Conservation (phyloP, 2,888 invertebrate species). For the Scaeva pyrastri region DNA sequence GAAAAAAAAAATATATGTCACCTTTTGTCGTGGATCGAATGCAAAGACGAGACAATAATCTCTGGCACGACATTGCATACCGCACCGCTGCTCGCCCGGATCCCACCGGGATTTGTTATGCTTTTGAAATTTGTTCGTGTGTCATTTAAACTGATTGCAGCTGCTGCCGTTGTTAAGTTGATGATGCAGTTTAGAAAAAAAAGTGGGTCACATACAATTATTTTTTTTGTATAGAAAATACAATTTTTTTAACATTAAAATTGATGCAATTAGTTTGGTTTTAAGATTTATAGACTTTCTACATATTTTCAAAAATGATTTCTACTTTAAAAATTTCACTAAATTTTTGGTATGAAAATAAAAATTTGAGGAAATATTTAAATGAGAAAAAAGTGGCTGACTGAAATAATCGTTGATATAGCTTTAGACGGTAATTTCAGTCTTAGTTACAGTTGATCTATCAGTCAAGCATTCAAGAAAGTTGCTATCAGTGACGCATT, state of each 20-base stretch:
- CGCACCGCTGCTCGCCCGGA: background rate
- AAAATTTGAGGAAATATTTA: too few species aligned
- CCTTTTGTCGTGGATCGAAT: slow-evolving; percentile 53
- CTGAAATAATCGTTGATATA: too few species aligned
- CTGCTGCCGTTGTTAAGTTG: slow-evolving; percentile 14
- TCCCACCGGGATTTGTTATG: slow-evolving; percentile 33
- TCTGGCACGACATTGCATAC: slow-evolving; percentile 44
- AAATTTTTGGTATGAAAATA: too few species aligned
- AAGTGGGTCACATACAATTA: slow-evolving; percentile 32
- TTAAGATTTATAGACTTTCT: background rate
- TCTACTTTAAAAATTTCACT: too few species aligned
- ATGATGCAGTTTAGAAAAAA: slow-evolving; percentile 15
- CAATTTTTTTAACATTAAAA: background rate
- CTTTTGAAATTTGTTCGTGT: slow-evolving; percentile 34
- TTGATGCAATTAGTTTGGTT: background rate
- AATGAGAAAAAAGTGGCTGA: too few species aligned
- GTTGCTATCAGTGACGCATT: too few species aligned
- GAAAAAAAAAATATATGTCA: slow-evolving; percentile 42
- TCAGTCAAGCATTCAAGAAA: too few species aligned
- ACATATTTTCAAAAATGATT: background rate
- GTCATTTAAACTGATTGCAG: slow-evolving; percentile 40
- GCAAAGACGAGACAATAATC: slow-evolving; percentile 39
- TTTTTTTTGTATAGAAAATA: slow-evolving; percentile 4
- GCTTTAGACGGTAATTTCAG: too few species aligned
- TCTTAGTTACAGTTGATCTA: too few species aligned